Conservation (phyloP, 2,113 vertebrate species). For the Noctilio leporinus region DNA sequence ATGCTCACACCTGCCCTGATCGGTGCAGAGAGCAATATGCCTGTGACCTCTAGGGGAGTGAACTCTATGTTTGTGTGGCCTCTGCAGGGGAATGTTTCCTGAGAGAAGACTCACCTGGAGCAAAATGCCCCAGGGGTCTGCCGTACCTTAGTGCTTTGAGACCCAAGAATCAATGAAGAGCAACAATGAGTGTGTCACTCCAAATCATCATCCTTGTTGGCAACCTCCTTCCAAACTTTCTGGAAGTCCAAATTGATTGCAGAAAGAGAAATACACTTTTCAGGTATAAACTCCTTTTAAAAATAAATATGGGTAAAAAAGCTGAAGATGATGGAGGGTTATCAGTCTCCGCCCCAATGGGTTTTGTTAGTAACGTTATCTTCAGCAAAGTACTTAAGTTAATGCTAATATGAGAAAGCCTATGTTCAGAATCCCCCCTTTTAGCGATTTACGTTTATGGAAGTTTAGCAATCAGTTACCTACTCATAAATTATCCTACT, state of each 20-base stretch:
- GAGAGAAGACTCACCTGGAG: neutral
- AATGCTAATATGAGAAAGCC: neutral
- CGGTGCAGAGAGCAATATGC: neutral
- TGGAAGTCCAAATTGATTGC: neutral
- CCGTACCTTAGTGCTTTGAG: neutral
- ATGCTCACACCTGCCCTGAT: no score
- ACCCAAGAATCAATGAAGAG: neutral
- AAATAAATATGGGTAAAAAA: neutral
- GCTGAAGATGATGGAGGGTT: neutral
- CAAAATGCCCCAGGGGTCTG: neutral
- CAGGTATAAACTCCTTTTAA: neutral
- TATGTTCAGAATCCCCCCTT: neutral
- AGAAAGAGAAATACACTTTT: neutral
- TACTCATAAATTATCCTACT: neutral
- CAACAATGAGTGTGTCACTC: accelerated
- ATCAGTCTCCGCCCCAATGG: neutral
- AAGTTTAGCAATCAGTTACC: neutral
- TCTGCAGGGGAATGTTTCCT: neutral
- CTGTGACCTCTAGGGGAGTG: neutral
- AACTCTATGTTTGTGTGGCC: neutral
- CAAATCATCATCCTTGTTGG: neutral
- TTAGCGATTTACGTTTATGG: neutral
- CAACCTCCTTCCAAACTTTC: neutral
- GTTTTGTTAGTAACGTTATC: neutral
- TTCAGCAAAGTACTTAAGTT: neutral